Percentiles rank a stretch among this genome's conserved stretches.
These are phyloP conservation scores for Sinodicranocentrus sp. DNA, from an alignment of 2,888 invertebrate genomes.

Conservation along the genomic window DNA sequence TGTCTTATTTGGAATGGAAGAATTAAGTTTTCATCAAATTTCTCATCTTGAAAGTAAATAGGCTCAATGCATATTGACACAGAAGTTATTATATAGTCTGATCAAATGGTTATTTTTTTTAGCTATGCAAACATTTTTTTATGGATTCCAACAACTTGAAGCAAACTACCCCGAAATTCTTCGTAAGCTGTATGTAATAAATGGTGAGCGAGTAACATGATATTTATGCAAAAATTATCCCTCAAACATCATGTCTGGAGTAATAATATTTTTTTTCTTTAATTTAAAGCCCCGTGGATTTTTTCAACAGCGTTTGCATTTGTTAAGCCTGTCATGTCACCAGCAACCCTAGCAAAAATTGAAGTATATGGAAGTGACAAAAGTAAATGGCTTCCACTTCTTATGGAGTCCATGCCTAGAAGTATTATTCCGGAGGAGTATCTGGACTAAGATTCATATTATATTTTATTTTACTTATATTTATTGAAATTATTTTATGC, in stretches of 20 bases:
- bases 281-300: conserved; percentile 60
- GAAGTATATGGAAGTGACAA: conserved; percentile 63
- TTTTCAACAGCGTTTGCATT: conserved; percentile 63
- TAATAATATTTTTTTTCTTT: neutral
- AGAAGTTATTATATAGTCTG: neutral
- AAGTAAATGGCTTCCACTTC: conserved; percentile 55
- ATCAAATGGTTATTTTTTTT: neutral
- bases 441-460: conserved; percentile 39
- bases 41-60: conserved; percentile 53
- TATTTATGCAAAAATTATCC: neutral
- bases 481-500: too few relatives aligned
- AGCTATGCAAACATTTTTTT: conserved; percentile 52
- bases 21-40: conserved; percentile 50
- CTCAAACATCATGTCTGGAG: neutral
- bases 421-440: conserved; percentile 54
- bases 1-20: conserved; percentile 44
- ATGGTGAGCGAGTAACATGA: conserved; percentile 37
- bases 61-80: neutral
- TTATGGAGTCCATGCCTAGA: conserved; percentile 55
- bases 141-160: conserved; percentile 55
- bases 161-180: conserved; percentile 62
- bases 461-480: too few relatives aligned
- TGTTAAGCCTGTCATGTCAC: conserved; percentile 61
- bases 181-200: conserved; percentile 42
- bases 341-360: conserved; percentile 59